Base-by-base conservation (phyloP, 2,888 invertebrate genomes). In the Caenorhabditis virilis region DNA sequence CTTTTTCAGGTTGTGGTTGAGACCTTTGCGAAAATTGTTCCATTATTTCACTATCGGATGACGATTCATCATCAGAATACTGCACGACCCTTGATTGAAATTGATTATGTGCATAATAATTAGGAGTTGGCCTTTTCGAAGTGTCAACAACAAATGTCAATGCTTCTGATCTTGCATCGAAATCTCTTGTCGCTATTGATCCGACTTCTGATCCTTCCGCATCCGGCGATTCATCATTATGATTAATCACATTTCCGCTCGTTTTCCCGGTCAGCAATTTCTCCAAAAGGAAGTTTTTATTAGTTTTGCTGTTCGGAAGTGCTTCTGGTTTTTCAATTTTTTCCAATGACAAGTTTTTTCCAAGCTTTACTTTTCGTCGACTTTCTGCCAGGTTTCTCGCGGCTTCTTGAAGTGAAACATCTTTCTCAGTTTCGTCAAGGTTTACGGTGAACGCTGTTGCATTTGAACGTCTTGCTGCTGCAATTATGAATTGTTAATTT, bases 121-220 rank as follows among this genome's bases (percentile, higher is more conserved):
- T 48, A 26, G 58, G 43, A 26, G 53, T 27, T 15, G 43, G 35
- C 22, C 72, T 52, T 39, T 54, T 57, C 13, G 72, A 66, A 9
- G 65, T 60, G 46, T 72, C 72, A 30, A 75, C 61, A 20, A 73
- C 69, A 64, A 65, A 75, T 41, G 77, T 74, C 43, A 72, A 69
- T 9, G 75, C 72, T 33, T 76, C 74, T n/a, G 69, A 66, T 16
- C 63, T 43, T 7, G 58, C 65, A 45, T 74, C 73, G 23, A 58
- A 55, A 25, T 71, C 69, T 36, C 47, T 50, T 9, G 30, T 13
- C 13, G 6, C 30, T 30, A 9, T 13, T 9, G 6, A 13, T 30
- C 13, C 30, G 30, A 50, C 60, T 3, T 46, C 49, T 1, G 53
- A 11, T 13, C 36, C 45, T 22, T 43, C 60, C 7, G 1, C 33